phyloP scores from a whole-genome alignment of 2,888 invertebrate species.

The Nezara viridula region DNA sequence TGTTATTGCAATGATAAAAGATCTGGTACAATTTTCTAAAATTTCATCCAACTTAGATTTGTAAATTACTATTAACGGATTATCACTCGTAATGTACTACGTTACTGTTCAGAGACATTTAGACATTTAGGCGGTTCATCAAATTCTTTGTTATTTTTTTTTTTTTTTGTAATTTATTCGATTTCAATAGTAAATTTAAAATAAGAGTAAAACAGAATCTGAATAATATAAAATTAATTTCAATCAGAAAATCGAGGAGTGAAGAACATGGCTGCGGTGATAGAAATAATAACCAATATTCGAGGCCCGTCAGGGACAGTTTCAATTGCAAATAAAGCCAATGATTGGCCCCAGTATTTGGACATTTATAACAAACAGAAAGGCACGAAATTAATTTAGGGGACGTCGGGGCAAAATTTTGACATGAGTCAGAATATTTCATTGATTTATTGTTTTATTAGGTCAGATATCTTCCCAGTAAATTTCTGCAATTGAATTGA shows the following conservation, averaged over 20 bases:
- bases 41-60: too few relatives aligned
- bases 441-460: neutral
- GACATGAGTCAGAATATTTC: neutral
- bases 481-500: too few relatives aligned
- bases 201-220: too few relatives aligned
- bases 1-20: too few relatives aligned
- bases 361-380: neutral
- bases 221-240: neutral
- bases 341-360: neutral
- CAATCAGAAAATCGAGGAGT: neutral
- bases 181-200: too few relatives aligned
- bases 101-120: too few relatives aligned
- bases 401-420: neutral
- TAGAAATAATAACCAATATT: neutral
- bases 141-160: too few relatives aligned
- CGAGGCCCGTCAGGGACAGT: neutral
- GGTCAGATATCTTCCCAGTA: neutral
- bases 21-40: too few relatives aligned
- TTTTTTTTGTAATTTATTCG: too few relatives aligned
- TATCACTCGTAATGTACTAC: too few relatives aligned
- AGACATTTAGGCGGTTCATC: too few relatives aligned
- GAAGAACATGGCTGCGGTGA: neutral
- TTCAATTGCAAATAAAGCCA: constrained; percentile 8
- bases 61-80: too few relatives aligned
- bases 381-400: neutral